Evolutionary conservation across 2,113 vertebrate species (phyloP), one percentile per base, ranked within the genome.

Genomic region (Bambusicola thoracicus): DNA sequence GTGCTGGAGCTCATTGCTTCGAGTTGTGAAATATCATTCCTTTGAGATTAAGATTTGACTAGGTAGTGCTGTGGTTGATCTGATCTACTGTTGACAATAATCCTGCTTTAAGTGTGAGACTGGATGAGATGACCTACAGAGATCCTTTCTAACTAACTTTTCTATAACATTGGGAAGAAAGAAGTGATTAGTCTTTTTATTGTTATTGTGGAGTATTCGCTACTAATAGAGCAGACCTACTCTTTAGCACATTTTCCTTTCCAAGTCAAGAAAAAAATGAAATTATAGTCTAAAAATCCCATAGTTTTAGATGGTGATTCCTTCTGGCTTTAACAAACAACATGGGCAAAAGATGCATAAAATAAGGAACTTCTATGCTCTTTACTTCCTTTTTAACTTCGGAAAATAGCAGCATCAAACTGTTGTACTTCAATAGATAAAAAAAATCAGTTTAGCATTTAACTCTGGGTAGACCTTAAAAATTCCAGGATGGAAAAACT

Each of bases 401-500:
- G 82, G 53, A 61, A 87, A 78, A 76, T 29, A 15, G 30, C 62
- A 32, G 22, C 38, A 65, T 92, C 40, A 75, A 89, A 58, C 43
- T 92, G 58, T 67, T 48, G 40, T 63, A 41, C 67, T 74, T 92
- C 83, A 76, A 17, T 49, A 93, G 76, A 87, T 91, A 78, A 90
- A 94, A 93, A 93, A 75, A 76, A 53, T 74, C 48, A 67, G 76
- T 90, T 62, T 48, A 85, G 73, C 87, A 55, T 78, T 94, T 95
- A 86, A 79, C 38, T 75, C 24, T 86, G 36, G 22, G 20, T 83
- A 81, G 48, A 78, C 88, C 81, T 88, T 89, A 95, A 95, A 94
- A 74, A 93, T 95, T 92, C 51, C 68, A 92, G n/a, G 62, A 61
- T 70, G 38, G 36, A 93, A 91, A 76, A 77, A 41, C 32, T 66